Conservation (phyloP, 2,888 invertebrate species). For the Agapostemon virescens region DNA sequence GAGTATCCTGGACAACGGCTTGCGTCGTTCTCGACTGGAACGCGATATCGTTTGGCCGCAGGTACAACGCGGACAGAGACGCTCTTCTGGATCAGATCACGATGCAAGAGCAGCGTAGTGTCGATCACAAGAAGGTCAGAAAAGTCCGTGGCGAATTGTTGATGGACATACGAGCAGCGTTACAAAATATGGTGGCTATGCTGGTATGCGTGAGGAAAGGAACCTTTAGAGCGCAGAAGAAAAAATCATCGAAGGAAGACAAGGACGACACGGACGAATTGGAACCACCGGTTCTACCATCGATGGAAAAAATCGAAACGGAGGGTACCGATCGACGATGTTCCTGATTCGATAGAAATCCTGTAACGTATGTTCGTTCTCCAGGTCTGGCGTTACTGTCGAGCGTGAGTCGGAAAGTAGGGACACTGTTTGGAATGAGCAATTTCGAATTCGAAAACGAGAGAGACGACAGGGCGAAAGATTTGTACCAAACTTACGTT, state of each 20-base stretch:
- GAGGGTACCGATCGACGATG: conserved; percentile 37
- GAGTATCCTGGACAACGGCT: conserved; percentile 22
- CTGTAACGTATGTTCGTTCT: not conserved
- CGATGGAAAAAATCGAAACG: conserved; percentile 44
- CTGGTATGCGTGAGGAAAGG: conserved; percentile 76
- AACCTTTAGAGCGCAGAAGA: conserved; percentile 1
- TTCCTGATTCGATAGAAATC: not conserved
- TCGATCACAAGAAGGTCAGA: conserved; percentile 78
- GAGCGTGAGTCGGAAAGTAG: conserved; percentile 70
- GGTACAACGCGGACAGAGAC: conserved; percentile 82
- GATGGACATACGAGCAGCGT: conserved; percentile 83
- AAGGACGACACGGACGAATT: conserved; percentile 29
- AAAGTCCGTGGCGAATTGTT: conserved; percentile 82
- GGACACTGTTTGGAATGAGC: conserved; percentile 68
- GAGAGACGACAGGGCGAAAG: conserved; percentile 69
- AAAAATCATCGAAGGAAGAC: not conserved
- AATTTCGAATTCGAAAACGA: conserved; percentile 70
- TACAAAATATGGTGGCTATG: conserved; percentile 84
- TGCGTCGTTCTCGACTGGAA: not conserved
- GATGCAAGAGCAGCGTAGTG: conserved; percentile 80
- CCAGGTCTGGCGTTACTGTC: conserved; percentile 71
- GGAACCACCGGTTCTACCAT: conserved; percentile 8
- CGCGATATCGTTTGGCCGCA: conserved; percentile 64
- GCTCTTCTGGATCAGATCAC: conserved; percentile 80
- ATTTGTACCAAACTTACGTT: conserved; percentile 75